These are phyloP conservation scores for Ips typographus DNA, from an alignment of 1,140 invertebrate species.

Conservation along the genomic window DNA sequence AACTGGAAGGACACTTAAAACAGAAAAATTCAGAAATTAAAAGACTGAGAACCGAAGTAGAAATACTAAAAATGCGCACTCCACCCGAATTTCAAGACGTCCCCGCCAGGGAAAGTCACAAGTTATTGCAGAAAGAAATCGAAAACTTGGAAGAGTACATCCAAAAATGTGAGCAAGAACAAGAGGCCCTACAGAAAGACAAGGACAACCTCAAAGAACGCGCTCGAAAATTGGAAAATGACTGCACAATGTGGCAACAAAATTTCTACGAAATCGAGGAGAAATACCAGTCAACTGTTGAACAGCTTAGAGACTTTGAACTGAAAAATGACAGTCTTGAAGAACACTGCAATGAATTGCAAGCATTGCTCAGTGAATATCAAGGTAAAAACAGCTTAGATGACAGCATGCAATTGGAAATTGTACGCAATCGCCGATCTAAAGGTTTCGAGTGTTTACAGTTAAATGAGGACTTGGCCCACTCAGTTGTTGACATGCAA, in stretches of 20 bases:
- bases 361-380: slow-evolving; percentile 42
- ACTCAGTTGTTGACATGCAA: slow-evolving; percentile 48
- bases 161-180: slow-evolving; percentile 41
- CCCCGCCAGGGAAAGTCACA: slow-evolving; percentile 35
- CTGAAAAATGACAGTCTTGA: slow-evolving; percentile 35
- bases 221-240: slow-evolving; percentile 30
- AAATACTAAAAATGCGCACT: slow-evolving; percentile 36
- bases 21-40: slow-evolving; percentile 41
- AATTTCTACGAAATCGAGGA: slow-evolving; percentile 40
- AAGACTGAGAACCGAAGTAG: slow-evolving; percentile 40
- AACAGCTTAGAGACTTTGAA: slow-evolving; percentile 35
- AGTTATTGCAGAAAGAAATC: slow-evolving; percentile 39
- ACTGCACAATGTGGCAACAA: slow-evolving; percentile 40
- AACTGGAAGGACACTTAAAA: slow-evolving; percentile 37
- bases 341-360: slow-evolving; percentile 41
- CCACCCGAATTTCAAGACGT: slow-evolving; percentile 40
- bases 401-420: slow-evolving; percentile 27
- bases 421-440: slow-evolving; percentile 7
- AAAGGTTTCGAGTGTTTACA: slow-evolving; percentile 23
- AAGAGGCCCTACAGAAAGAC: slow-evolving; percentile 41
- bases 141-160: slow-evolving; percentile 45
- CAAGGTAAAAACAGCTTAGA: slow-evolving; percentile 30
- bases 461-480: slow-evolving; percentile 40
- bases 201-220: slow-evolving; percentile 40
- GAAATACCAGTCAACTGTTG: slow-evolving; percentile 30